Conservation (phyloP, 1,140 invertebrate species). For the Oryctes rhinoceros region DNA sequence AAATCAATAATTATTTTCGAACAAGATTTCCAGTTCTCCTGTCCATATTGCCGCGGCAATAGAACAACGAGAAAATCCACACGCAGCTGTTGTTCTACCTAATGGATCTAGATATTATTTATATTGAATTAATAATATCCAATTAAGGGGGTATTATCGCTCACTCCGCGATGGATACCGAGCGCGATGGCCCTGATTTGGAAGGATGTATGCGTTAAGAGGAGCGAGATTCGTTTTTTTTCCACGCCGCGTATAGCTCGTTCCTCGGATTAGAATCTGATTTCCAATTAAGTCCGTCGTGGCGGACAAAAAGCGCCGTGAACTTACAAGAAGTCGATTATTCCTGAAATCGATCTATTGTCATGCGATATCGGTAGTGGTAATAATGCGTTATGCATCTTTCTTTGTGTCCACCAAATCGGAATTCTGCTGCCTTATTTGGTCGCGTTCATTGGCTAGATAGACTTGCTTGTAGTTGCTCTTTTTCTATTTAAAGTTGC, state of each 20-base stretch:
- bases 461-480: no score
- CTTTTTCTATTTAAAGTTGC: no score
- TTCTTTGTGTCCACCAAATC: not conserved
- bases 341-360: slow-evolving; percentile 4
- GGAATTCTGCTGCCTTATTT: slow-evolving; percentile 14
- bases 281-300: slow-evolving; percentile 6
- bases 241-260: not conserved
- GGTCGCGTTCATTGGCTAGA: not conserved
- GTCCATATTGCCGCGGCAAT: not conserved
- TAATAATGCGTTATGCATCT: not conserved
- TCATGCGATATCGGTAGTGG: not conserved
- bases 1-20: slow-evolving; percentile 34
- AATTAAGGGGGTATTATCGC: slow-evolving; percentile 30
- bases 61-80: not conserved
- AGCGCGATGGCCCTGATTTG: not conserved
- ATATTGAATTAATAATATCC: slow-evolving; percentile 30
- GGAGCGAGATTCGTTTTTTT: not conserved
- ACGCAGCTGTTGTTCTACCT: slow-evolving; percentile 13
- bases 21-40: slow-evolving; percentile 14
- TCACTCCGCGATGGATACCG: not conserved
- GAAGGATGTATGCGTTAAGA: not conserved
- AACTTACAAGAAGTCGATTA: not conserved
- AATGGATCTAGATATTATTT: slow-evolving; percentile 34
- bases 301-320: not conserved
- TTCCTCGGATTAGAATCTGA: not conserved